phyloP scores from a whole-genome alignment of 2,797 vertebrate species.

The Platalea minor region DNA sequence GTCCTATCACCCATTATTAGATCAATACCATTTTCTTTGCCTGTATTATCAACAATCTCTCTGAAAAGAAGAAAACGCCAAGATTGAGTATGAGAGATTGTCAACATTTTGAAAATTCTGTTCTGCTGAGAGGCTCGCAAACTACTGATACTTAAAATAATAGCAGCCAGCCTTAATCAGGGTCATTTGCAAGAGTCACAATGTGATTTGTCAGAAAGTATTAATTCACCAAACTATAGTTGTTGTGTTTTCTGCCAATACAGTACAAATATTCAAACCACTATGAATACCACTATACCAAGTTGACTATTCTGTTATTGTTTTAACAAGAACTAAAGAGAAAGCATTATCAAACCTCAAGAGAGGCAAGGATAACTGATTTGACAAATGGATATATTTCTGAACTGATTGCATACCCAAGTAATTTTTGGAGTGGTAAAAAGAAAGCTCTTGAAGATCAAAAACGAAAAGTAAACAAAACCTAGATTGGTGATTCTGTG shows the following conservation, averaged over 20 bases:
- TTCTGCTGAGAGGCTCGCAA: background rate
- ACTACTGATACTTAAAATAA: background rate
- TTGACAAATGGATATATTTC: background rate
- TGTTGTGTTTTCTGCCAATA: background rate
- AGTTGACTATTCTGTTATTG: background rate
- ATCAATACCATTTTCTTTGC: slow-evolving; percentile 93
- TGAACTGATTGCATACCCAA: background rate
- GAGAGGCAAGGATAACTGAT: background rate
- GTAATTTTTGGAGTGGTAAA: background rate
- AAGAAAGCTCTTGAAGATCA: background rate
- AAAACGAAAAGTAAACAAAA: background rate
- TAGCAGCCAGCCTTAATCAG: background rate
- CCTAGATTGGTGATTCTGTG: background rate
- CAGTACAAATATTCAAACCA: background rate
- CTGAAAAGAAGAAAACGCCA: slow-evolving; percentile 66
- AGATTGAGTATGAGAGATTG: background rate
- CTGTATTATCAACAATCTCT: slow-evolving; percentile 91
- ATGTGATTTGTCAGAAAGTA: background rate
- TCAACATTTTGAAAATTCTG: background rate
- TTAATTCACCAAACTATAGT: background rate
- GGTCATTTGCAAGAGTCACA: background rate
- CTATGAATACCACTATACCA: background rate
- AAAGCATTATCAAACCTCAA: background rate
- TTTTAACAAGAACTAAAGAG: background rate
- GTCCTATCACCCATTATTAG: slow-evolving; percentile 88